Base-by-base conservation (phyloP, 2,113 vertebrate genomes). In the Anseranas semipalmata region DNA sequence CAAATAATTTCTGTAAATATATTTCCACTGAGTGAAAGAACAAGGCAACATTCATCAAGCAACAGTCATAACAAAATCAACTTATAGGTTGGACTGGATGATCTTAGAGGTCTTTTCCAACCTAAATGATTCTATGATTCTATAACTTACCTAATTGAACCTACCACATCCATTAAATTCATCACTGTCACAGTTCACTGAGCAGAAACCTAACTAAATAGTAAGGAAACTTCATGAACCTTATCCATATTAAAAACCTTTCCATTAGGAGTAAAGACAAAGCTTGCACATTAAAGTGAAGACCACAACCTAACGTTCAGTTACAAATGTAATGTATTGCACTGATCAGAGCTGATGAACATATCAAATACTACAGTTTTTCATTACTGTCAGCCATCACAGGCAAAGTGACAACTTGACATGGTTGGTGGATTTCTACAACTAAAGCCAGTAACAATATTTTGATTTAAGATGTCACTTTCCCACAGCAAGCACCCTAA, bases 381-480 rank as follows among this genome's bases (percentile, higher is more conserved):
- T 65, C 33, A 15, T 55, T 90, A 27, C 86, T 95, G 93, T 87
- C 90, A 96, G 48, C 35, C 48, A 79, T 78, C 88, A 73, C 59
- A 81, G 50, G 39, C 66, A 66, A 82, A 65, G 59, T 53, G 92
- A 96, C 84, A 89, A 19, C 27, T 65, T 89, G 68, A 88, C 58
- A 90, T 43, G 22, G 73, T 25, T 79, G 66, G 73, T 84, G 53
- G 73, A 95, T 92, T 89, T 74, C 56, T 84, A 73, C 7, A 4
- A 30, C 60, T 93, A 48, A 77, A 95, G 56, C 62, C 92, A 94
- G 74, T 41, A 91, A 66, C 67, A 87, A 76, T 76, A 55, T 90
- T 94, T 90, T 87, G 88, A 95, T 89, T 90, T 93, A 59, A 95
- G 39, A n/a, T 79, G 77, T 93, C 96, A 56, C 66, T 90, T 92